Evolutionary conservation across 2,888 invertebrate species (phyloP), one percentile per base, ranked within the genome.

Genomic region (Eilema sororculum): DNA sequence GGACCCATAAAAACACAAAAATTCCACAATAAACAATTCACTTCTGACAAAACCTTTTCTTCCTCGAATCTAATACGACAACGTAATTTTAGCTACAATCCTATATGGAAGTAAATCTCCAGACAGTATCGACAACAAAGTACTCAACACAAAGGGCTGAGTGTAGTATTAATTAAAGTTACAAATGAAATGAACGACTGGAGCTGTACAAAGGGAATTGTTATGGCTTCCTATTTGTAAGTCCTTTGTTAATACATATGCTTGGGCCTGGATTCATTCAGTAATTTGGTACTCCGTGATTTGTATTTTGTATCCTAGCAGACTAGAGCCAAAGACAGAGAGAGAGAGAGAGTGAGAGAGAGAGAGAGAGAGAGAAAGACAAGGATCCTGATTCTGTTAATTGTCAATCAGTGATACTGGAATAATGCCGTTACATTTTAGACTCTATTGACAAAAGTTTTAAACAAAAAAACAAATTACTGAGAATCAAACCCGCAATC

Each of bases 151-250:
- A 76, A 76, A 73, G 65, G 60, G 58, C 52, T 33, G 52, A 28
- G 30, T 65, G 64, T 71, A 25, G 46, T 67, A 73, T 68, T 72
- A 69, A 72, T 76, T 69, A 66, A 72, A 72, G 60, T 67, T 70
- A 60, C 16, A 33, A 16, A 33, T 33, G 13, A 63, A 73, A 78
- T 67, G 68, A 71, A 67, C 60, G 59, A 30, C 58, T 57, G 62
- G 41, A 64, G 59, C 46, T 24, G 33, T 65, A 64, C 64, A 28
- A 24, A 62, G 37, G 24, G 41, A 20, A 16, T 22, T 22, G 59
- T 52, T 52, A 20, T 57, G 52, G 37, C 62, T 72, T 61, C 70
- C 59, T 60, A 67, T 69, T 41, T 46, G 25, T 25, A n/a, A 46
- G 68, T 22, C n/a, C 12, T 63, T 52, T n/a, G 46, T 37, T 20